Evolutionary conservation across 2,888 invertebrate genomes (phyloP).

Genomic region (Drosophila infuscata): DNA sequence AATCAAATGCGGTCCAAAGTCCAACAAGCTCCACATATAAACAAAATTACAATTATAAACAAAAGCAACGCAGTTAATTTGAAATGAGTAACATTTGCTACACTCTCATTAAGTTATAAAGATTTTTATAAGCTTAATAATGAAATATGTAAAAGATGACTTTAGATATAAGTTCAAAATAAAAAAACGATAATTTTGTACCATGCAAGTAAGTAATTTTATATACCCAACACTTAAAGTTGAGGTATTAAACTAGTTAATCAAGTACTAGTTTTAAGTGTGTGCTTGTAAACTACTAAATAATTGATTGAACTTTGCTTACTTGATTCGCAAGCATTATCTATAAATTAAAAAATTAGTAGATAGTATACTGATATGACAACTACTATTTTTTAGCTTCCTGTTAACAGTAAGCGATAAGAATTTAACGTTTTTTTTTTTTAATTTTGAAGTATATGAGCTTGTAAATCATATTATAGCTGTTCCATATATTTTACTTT

Average conservation of each 20-base stretch:
- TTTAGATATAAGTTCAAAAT: not conserved
- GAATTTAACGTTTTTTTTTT: not conserved
- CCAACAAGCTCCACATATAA: constrained; percentile 11
- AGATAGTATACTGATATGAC: constrained; percentile 42
- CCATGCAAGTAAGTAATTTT: not conserved
- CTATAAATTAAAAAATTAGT: constrained; percentile 14
- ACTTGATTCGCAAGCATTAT: constrained; percentile 25
- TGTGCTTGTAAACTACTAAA: not conserved
- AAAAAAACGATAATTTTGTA: not conserved
- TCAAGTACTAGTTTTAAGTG: not conserved
- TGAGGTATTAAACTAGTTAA: not conserved
- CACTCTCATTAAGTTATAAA: not conserved
- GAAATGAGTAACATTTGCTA: constrained; percentile 19
- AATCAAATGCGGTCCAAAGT: constrained; percentile 57
- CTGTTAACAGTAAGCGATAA: constrained; percentile 31
- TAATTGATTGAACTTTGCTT: constrained; percentile 41
- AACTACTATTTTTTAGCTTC: constrained; percentile 35
- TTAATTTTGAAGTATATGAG: not conserved
- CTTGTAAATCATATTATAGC: not conserved
- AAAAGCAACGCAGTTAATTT: constrained; percentile 9
- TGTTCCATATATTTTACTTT: not conserved
- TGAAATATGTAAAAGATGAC: no score
- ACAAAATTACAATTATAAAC: constrained; percentile 60
- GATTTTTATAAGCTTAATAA: not conserved
- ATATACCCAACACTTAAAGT: not conserved